phyloP scores from a whole-genome alignment of 2,113 vertebrate species.

The Oplegnathus fasciatus region DNA sequence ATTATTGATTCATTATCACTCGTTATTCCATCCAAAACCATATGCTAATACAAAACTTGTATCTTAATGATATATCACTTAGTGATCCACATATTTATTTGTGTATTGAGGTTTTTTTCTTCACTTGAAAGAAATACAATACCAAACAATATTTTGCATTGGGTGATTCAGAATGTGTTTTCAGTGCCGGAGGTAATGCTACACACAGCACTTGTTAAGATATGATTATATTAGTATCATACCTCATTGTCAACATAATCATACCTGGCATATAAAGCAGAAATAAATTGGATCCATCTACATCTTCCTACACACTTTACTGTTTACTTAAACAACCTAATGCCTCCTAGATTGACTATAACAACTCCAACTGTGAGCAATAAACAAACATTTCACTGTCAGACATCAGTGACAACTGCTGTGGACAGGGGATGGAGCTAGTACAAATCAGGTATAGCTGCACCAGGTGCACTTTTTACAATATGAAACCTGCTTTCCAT shows the following conservation, averaged over 20 bases:
- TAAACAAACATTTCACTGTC: background rate
- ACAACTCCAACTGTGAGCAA: slow-evolving; percentile 4
- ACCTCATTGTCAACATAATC: background rate
- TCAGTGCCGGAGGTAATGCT: background rate
- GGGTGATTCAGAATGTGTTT: background rate
- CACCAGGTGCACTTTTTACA: background rate
- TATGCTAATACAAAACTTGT: background rate
- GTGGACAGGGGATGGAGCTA: background rate
- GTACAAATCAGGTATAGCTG: background rate
- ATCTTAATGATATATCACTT: background rate
- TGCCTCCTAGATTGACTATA: background rate
- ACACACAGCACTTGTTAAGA: background rate
- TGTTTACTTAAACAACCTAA: slow-evolving; percentile 12
- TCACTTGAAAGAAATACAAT: background rate
- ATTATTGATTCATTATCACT: background rate
- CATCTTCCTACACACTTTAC: background rate
- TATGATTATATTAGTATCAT: background rate
- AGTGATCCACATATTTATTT: background rate
- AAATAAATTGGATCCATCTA: background rate
- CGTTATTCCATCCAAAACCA: background rate
- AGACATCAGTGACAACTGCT: background rate
- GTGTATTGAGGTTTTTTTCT: background rate
- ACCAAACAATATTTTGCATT: background rate
- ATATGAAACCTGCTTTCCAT: background rate
- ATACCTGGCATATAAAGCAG: background rate